These are phyloP conservation scores for Teleiodes luculella DNA, from an alignment of 2,888 invertebrate genomes.

Conservation along the genomic window DNA sequence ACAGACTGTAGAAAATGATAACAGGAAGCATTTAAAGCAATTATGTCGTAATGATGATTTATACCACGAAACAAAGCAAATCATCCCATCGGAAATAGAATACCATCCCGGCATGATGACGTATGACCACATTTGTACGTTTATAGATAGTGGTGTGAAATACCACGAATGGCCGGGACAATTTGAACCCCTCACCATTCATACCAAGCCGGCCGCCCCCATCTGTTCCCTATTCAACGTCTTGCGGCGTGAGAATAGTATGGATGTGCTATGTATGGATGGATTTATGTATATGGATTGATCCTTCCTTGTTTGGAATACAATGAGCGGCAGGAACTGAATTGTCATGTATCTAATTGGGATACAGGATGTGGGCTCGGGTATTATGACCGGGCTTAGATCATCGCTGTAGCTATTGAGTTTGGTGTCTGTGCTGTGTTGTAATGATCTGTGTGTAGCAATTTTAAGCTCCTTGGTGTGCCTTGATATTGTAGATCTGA, in stretches of 20 bases:
- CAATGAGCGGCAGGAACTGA: constrained; percentile 9
- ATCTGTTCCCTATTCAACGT: constrained; percentile 57
- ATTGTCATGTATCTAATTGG: constrained; percentile 11
- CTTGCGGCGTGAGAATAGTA: constrained; percentile 40
- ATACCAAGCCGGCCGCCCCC: constrained; percentile 52
- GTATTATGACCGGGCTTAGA: neutral
- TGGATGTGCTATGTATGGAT: constrained; percentile 46
- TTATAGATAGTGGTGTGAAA: constrained; percentile 47
- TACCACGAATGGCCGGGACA: constrained; percentile 53
- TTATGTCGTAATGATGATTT: neutral
- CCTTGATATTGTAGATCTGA: too few relatives aligned
- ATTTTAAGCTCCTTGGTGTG: too few relatives aligned
- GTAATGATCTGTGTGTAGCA: too few relatives aligned
- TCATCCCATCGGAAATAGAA: constrained; percentile 14
- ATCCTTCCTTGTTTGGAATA: constrained; percentile 14
- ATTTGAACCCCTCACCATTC: constrained; percentile 44
- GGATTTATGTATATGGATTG: constrained; percentile 33
- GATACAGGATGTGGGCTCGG: constrained; percentile 12
- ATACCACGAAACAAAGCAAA: neutral
- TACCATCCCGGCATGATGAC: constrained; percentile 21
- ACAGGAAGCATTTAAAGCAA: too few relatives aligned
- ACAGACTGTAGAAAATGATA: too few relatives aligned
- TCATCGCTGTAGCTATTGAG: neutral
- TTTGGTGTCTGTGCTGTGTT: too few relatives aligned
- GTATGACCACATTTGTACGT: constrained; percentile 38